These are phyloP conservation scores for Ceratina japonica DNA, from an alignment of 1,140 invertebrate species.

Conservation along the genomic window DNA sequence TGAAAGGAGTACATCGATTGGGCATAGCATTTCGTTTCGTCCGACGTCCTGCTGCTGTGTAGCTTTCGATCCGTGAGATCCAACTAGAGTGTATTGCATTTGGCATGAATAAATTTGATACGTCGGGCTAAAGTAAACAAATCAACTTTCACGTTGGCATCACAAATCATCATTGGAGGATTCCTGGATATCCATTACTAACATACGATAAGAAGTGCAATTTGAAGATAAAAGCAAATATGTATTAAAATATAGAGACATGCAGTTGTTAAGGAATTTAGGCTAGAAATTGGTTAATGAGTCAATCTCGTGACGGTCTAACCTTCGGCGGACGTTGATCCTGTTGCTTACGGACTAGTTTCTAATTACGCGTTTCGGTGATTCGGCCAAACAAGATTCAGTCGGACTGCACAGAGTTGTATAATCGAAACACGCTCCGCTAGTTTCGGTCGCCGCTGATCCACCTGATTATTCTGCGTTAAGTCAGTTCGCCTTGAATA, in stretches of 20 bases:
- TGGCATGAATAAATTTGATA: not conserved
- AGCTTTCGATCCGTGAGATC: not conserved
- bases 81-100: constrained; percentile 16
- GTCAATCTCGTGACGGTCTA: too few relatives aligned
- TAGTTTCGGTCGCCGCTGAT: not conserved
- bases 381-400: constrained; percentile 28
- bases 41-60: not conserved
- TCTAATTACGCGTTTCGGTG: constrained; percentile 39
- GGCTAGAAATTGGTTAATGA: too few relatives aligned
- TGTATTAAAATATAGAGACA: too few relatives aligned
- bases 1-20: not conserved
- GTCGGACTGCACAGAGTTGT: not conserved
- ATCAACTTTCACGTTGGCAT: too few relatives aligned
- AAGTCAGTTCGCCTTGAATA: not conserved
- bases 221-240: too few relatives aligned
- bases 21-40: constrained; percentile 5
- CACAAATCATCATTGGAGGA: too few relatives aligned
- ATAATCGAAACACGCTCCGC: not conserved
- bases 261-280: too few relatives aligned
- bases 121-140: not conserved
- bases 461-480: not conserved
- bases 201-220: too few relatives aligned
- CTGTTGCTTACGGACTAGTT: constrained; percentile 9
- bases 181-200: too few relatives aligned
- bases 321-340: constrained; percentile 6